Evolutionary conservation across 1,140 invertebrate genomes (phyloP).

Genomic region (Drosophila navojoa): DNA sequence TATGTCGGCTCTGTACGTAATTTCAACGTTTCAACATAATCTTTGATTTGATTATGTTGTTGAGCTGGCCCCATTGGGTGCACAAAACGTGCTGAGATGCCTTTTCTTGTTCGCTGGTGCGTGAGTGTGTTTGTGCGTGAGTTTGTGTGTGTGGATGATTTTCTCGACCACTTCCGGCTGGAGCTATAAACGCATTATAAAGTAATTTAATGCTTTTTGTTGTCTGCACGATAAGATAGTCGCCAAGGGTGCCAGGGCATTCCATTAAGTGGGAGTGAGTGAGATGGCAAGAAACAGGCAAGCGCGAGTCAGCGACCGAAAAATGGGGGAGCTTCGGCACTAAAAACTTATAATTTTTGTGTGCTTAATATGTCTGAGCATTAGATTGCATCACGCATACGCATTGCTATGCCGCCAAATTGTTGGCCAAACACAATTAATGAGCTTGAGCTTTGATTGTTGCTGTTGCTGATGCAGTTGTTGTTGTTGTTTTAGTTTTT

Average conservation of each 20-base stretch:
- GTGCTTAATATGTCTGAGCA: constrained; percentile 31
- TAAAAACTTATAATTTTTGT: constrained; percentile 79
- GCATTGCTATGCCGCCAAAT: constrained; percentile 48
- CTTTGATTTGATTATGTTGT: constrained; percentile 82
- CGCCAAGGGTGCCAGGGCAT: constrained; percentile 1
- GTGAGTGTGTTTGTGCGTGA: not conserved
- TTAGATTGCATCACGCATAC: constrained; percentile 67
- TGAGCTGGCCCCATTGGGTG: constrained; percentile 59
- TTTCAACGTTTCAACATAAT: constrained; percentile 82
- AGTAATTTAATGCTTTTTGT: constrained; percentile 83
- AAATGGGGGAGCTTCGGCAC: constrained; percentile 25
- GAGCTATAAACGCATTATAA: constrained; percentile 82
- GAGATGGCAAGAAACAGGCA: not conserved
- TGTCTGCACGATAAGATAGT: constrained; percentile 50
- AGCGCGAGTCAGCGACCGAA: not conserved
- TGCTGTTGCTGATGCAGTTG: constrained; percentile 1
- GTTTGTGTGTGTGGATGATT: constrained; percentile 7
- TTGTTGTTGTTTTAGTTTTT: not conserved
- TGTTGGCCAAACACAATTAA: constrained; percentile 46
- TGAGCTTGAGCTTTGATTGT: constrained; percentile 53
- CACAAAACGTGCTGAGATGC: constrained; percentile 40
- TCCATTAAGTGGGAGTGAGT: not conserved
- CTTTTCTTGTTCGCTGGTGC: constrained; percentile 3
- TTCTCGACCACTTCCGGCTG: constrained; percentile 71
- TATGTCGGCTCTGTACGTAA: constrained; percentile 63